phyloP scores from a whole-genome alignment of 2,888 invertebrate genomes.

The Abscondita cerata region DNA sequence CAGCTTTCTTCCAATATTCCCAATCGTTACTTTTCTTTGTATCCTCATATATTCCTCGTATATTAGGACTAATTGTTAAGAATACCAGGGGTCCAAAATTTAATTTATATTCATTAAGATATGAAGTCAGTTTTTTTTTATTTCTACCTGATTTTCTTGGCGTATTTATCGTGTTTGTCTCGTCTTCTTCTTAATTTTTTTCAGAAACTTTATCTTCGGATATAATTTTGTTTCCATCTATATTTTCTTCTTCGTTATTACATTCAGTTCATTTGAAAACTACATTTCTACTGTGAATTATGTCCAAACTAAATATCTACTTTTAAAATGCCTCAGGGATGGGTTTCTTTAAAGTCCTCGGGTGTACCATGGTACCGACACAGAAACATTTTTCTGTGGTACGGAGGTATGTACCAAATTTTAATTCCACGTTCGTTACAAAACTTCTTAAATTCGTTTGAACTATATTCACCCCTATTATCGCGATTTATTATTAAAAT shows the following conservation, averaged over 20 bases:
- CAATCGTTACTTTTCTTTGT: not conserved
- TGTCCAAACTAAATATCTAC: constrained; percentile 24
- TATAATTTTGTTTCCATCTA: constrained; percentile 32
- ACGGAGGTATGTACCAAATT: constrained; percentile 22
- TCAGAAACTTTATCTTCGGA: not conserved
- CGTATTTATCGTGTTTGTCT: not conserved
- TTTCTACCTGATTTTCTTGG: not conserved
- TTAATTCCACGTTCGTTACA: constrained; percentile 27
- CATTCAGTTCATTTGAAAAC: not conserved
- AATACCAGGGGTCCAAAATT: not conserved
- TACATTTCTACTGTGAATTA: constrained; percentile 8
- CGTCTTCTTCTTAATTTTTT: not conserved
- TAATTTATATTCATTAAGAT: constrained; percentile 1
- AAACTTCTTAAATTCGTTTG: constrained; percentile 21
- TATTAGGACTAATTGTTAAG: not conserved
- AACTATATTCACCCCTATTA: constrained; percentile 21
- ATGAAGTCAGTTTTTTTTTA: not conserved
- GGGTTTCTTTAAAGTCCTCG: constrained; percentile 18
- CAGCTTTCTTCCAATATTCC: not conserved
- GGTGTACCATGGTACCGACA: no score
- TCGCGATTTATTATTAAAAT: constrained; percentile 14
- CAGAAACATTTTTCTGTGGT: constrained; percentile 26
- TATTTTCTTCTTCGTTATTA: constrained; percentile 29
- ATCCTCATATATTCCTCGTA: not conserved
- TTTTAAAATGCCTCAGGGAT: constrained; percentile 20